phyloP scores from a whole-genome alignment of 2,888 invertebrate genomes.

The Stenodera caucasica region DNA sequence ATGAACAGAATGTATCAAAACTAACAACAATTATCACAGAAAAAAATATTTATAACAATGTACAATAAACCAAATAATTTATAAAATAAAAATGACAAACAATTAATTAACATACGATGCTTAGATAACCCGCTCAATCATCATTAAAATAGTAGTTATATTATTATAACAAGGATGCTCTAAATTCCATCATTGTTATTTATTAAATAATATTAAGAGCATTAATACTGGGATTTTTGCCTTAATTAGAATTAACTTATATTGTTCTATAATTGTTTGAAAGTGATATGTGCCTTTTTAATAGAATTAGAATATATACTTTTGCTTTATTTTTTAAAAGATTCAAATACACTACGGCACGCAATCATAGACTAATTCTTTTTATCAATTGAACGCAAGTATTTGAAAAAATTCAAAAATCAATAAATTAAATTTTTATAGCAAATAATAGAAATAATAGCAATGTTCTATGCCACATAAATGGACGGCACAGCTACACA shows the following conservation, averaged over 20 bases:
- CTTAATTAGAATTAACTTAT: conserved; percentile 17
- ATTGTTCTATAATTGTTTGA: conserved; percentile 4
- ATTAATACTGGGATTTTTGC: conserved; percentile 25
- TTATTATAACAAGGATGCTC: conserved; percentile 17
- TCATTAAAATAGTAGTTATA: conserved; percentile 18
- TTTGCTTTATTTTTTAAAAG: neutral
- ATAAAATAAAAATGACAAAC: conserved; percentile 13
- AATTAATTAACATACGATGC: conserved; percentile 17
- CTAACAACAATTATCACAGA: conserved; percentile 45
- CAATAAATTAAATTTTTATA: conserved; percentile 10
- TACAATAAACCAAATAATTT: conserved; percentile 21
- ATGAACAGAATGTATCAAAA: conserved; percentile 34
- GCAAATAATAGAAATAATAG: conserved; percentile 13
- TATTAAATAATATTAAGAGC: conserved; percentile 23
- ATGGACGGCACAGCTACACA: conserved; percentile 52
- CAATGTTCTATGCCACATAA: conserved; percentile 47
- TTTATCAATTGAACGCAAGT: conserved; percentile 2
- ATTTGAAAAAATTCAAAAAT: conserved; percentile 30
- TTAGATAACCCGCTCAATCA: conserved; percentile 28
- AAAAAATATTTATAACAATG: conserved; percentile 44
- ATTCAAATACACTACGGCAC: neutral
- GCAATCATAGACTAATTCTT: neutral
- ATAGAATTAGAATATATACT: conserved; percentile 1
- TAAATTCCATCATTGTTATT: conserved; percentile 14
- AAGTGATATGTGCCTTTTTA: conserved; percentile 23